A percentile compares a stretch with the other conserved stretches of the same genome.
Conservation (phyloP, 2,888 invertebrate species). For the Phlogophora meticulosa region DNA sequence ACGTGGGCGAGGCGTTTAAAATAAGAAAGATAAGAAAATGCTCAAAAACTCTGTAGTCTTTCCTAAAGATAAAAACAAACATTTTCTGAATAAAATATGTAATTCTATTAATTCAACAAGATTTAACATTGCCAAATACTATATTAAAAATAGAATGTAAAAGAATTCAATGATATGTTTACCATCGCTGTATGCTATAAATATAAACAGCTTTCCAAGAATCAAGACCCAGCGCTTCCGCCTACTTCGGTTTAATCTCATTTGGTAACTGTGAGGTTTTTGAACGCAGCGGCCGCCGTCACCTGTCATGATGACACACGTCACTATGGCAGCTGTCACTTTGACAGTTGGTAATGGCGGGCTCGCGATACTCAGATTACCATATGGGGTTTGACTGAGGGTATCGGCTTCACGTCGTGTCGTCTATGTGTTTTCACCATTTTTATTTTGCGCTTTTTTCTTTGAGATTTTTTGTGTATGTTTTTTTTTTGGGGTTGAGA, state of each 20-base stretch:
- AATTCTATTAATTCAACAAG: too few relatives aligned
- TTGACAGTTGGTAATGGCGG: conserved; percentile 63
- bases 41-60: too few relatives aligned
- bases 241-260: conserved; percentile 97
- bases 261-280: conserved; percentile 98
- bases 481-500: conserved; percentile 45
- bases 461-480: conserved; percentile 57
- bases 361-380: conserved; percentile 94
- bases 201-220: conserved; percentile 46
- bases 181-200: conserved; percentile 14
- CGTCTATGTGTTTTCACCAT: conserved; percentile 86
- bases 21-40: too few relatives aligned
- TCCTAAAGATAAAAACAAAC: too few relatives aligned
- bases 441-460: conserved; percentile 71
- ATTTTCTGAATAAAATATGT: too few relatives aligned
- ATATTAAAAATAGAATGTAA: neutral
- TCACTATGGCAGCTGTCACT: conserved; percentile 69
- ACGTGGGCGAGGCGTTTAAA: too few relatives aligned
- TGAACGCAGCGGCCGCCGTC: conserved; percentile 77
- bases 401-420: conserved; percentile 86
- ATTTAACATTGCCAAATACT: too few relatives aligned
- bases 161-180: neutral
- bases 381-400: conserved; percentile 95
- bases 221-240: conserved; percentile 79
- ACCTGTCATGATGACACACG: conserved; percentile 66